These are phyloP conservation scores for Vanessa cardui DNA, from an alignment of 2,888 invertebrate species.

Conservation along the genomic window DNA sequence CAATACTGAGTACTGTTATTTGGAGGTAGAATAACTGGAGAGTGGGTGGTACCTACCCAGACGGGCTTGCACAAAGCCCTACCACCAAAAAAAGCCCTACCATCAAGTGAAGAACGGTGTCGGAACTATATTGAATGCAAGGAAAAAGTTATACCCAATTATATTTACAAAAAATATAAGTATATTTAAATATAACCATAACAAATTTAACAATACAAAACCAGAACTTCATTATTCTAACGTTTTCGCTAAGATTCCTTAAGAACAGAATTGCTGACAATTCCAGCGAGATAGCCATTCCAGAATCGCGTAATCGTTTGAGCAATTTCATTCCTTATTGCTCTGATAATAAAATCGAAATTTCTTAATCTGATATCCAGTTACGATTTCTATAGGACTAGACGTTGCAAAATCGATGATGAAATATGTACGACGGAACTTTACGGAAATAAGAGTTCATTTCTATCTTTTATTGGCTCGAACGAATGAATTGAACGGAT, in stretches of 20 bases:
- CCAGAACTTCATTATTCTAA: background rate
- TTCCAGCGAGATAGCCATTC: background rate
- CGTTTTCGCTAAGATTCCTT: slow-evolving; percentile 5
- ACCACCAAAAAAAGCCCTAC: too few relatives aligned
- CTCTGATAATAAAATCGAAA: slow-evolving; percentile 18
- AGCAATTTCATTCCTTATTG: slow-evolving; percentile 24
- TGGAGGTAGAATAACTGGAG: too few relatives aligned
- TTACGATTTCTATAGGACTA: slow-evolving; percentile 20
- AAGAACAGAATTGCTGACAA: background rate
- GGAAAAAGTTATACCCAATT: too few relatives aligned
- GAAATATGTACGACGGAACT: slow-evolving; percentile 29
- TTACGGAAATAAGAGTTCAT: slow-evolving; percentile 27
- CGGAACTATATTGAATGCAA: too few relatives aligned
- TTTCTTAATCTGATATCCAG: slow-evolving; percentile 5
- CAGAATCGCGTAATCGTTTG: background rate
- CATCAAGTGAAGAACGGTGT: too few relatives aligned
- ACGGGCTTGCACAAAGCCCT: too few relatives aligned
- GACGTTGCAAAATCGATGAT: slow-evolving; percentile 34
- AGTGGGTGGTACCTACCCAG: too few relatives aligned
- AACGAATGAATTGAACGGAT: slow-evolving; percentile 2
- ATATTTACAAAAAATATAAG: too few relatives aligned
- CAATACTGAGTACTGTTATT: too few relatives aligned
- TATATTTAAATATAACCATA: background rate
- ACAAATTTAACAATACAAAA: background rate
- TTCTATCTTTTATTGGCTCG: slow-evolving; percentile 15